These are phyloP conservation scores for Micrastur ruficollis DNA, from an alignment of 2,797 vertebrate species.

Conservation along the genomic window DNA sequence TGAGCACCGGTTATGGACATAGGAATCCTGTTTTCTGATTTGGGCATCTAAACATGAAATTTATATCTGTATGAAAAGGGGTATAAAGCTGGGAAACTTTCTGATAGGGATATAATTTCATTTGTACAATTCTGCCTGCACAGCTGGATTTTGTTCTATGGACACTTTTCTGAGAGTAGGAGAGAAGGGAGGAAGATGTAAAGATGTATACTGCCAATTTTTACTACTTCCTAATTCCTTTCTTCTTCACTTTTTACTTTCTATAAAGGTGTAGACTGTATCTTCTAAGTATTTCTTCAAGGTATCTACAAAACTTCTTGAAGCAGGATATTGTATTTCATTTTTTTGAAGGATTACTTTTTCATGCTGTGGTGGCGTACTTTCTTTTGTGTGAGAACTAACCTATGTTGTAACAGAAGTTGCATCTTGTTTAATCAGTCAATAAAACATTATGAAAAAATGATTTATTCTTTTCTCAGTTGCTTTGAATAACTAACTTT, in stretches of 20 bases:
- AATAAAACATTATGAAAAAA: not conserved
- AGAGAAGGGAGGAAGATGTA: not conserved
- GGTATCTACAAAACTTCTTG: not conserved
- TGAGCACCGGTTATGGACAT: not conserved
- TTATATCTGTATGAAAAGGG: not conserved
- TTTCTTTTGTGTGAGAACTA: not conserved
- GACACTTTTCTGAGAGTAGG: not conserved
- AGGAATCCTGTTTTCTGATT: not conserved
- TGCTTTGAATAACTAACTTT: not conserved
- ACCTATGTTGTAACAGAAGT: not conserved
- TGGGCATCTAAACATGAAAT: not conserved
- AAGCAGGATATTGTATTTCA: not conserved
- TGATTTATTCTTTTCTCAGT: not conserved
- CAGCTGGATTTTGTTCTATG: not conserved
- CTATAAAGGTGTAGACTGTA: fast-evolving
- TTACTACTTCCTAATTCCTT: not conserved
- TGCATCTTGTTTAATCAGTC: not conserved
- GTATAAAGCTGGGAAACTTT: not conserved
- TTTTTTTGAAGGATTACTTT: not conserved
- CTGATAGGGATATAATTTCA: not conserved
- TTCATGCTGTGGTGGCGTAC: not conserved
- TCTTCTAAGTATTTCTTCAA: not conserved
- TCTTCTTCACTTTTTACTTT: not conserved
- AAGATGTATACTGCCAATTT: not conserved
- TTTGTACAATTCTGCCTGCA: not conserved